Evolutionary conservation across 2,113 vertebrate genomes (phyloP), one percentile per base, ranked within the genome.

Genomic region (Upupa epops): DNA sequence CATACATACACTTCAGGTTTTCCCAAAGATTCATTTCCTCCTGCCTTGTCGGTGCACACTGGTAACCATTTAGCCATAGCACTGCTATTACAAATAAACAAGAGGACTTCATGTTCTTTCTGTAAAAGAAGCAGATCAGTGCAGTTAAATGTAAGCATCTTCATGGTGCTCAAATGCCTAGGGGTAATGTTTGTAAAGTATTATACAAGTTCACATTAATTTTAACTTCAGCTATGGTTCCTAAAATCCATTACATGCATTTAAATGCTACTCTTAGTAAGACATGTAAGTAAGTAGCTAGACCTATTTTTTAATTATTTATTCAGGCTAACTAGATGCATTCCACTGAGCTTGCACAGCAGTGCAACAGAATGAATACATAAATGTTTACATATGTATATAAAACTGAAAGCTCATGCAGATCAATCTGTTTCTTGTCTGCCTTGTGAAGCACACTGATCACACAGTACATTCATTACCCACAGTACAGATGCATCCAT

Each of bases 1-100:
- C n/a, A 29, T 92, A 93, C 96, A 0, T 92, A 99, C 98, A 68
- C 94, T 97, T 98, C 20, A 98, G 95, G 74, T 97, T 97, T 82
- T 98, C 98, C 36, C 51, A 65, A 36, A 96, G 69, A 29, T 91
- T 82, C 4, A n/a, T 69, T 31, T 86, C 95, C n/a, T 96, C 94
- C 96, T 96, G 94, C 69, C 83, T 83, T 19, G 73, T 95, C 0
- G 97, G 97, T 31, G 96, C 96, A 5, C 97, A 97, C 8, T 90
- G 90, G 34, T 97, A 92, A 21, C 75, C 90, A 1, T 94, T 97
- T 86, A 98, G 71, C 45, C 94, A 97, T 9, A 96, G 86, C 83
- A 98, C 28, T 7, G 95, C 63, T 24, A 97, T 94, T 32, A 93
- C 34, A 87, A 98, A 90, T 89, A 97, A 36, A 64, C 98, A 92